A percentile compares a stretch with the other conserved stretches of the same genome.
phyloP scores from a whole-genome alignment of 1,140 invertebrate genomes.

The Drosophila kikkawai region DNA sequence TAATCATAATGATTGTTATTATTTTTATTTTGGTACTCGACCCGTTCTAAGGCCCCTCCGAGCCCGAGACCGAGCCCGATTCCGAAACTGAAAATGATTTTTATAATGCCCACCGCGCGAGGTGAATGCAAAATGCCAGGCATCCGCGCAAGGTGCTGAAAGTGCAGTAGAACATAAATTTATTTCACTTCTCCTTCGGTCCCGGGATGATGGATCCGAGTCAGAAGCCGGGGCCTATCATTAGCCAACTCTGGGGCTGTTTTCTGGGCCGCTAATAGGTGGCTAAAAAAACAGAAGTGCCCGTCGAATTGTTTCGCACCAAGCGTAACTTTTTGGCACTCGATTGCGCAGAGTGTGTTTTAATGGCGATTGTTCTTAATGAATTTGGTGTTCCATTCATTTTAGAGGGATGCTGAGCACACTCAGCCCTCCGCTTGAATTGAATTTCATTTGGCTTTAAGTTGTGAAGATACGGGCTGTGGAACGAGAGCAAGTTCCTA shows the following conservation, averaged over 20 bases:
- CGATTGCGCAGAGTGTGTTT: slow-evolving; percentile 14
- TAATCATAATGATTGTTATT: slow-evolving; percentile 85
- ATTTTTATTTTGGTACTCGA: slow-evolving; percentile 53
- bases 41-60: slow-evolving; percentile 54
- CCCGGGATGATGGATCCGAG: slow-evolving; percentile 27
- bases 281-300: slow-evolving; percentile 33
- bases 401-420: slow-evolving; percentile 56
- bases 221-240: slow-evolving; percentile 42
- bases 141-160: slow-evolving; percentile 64
- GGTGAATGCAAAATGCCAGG: slow-evolving; percentile 47
- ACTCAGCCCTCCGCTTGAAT: slow-evolving; percentile 70
- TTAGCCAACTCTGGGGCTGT: slow-evolving; percentile 38
- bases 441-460: slow-evolving; percentile 72
- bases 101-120: slow-evolving; percentile 45
- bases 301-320: slow-evolving; percentile 59
- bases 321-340: slow-evolving; percentile 74
- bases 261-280: slow-evolving; percentile 42
- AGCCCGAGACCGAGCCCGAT: not conserved
- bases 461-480: slow-evolving; percentile 59
- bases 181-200: slow-evolving; percentile 47
- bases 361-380: slow-evolving; percentile 75
- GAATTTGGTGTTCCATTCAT: slow-evolving; percentile 67
- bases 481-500: slow-evolving; percentile 7
- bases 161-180: slow-evolving; percentile 65
- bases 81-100: slow-evolving; percentile 36